phyloP scores from a whole-genome alignment of 2,888 invertebrate species.

The Rhopalosiphum nymphaeae region DNA sequence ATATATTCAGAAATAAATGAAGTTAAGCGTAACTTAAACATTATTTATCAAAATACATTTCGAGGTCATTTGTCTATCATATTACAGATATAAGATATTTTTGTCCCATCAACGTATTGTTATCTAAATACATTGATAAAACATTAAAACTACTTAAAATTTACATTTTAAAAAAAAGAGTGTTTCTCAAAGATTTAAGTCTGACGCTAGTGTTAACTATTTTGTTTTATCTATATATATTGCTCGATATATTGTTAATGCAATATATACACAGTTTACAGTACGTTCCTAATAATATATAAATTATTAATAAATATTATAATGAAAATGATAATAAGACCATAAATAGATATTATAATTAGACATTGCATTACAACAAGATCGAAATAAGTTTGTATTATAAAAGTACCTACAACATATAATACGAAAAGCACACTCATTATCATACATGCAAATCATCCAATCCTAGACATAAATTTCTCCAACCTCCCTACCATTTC shows the following conservation, averaged over 20 bases:
- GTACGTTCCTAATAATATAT: background rate
- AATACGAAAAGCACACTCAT: background rate
- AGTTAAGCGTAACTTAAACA: background rate
- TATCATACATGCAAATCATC: background rate
- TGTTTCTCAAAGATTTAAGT: background rate
- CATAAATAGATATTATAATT: background rate
- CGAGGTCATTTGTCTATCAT: background rate
- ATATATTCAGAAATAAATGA: background rate
- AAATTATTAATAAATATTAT: slow-evolving; percentile 18
- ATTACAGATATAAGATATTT: background rate
- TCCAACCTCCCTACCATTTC: background rate
- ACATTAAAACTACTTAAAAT: background rate
- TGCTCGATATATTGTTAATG: background rate
- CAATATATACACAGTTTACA: background rate
- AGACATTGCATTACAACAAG: background rate
- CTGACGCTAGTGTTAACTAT: background rate
- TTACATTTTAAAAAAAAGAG: background rate
- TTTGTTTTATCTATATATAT: background rate
- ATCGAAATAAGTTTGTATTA: background rate
- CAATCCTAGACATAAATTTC: background rate
- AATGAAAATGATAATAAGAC: background rate
- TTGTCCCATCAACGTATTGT: background rate
- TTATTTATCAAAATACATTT: background rate
- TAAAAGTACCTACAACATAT: background rate
- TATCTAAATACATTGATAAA: background rate